Evolutionary conservation across 2,888 invertebrate species (phyloP).

Genomic region (Leucophora obtusa): DNA sequence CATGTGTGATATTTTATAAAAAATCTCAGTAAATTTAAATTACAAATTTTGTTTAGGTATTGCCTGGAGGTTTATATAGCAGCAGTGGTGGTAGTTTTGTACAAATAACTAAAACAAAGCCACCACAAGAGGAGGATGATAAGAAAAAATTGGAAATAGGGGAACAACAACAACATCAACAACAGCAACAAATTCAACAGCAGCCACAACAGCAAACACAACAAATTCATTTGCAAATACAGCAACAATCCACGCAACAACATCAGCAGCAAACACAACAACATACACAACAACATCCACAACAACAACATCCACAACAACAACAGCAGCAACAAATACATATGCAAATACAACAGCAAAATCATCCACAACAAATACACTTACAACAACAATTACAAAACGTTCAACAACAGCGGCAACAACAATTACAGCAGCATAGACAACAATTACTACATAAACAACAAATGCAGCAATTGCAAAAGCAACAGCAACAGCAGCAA

Average conservation of each 20-base stretch:
- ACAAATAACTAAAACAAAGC: constrained; percentile 51
- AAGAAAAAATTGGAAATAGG: constrained; percentile 44
- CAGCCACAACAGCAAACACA: constrained; percentile 23
- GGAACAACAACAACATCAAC: constrained; percentile 42
- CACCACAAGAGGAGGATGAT: constrained; percentile 46
- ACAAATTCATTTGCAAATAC: constrained; percentile 26
- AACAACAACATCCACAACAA: constrained; percentile 36
- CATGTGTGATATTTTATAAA: neutral
- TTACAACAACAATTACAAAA: constrained; percentile 40
- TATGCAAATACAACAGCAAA: constrained; percentile 41
- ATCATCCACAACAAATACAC: constrained; percentile 38
- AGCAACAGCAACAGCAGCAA: constrained; percentile 39
- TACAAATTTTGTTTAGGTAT: constrained; percentile 31
- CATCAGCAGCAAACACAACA: constrained; percentile 33
- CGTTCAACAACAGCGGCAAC: constrained; percentile 41
- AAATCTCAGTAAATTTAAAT: neutral
- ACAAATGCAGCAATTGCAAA: constrained; percentile 44
- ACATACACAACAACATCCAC: constrained; percentile 48
- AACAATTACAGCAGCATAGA: constrained; percentile 43
- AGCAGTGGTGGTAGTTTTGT: constrained; percentile 59
- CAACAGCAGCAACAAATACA: constrained; percentile 47
- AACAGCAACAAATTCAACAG: constrained; percentile 15
- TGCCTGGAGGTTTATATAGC: constrained; percentile 54
- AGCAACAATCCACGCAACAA: constrained; percentile 27
- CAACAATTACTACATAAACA: constrained; percentile 45